These are phyloP conservation scores for Protonemura montana DNA, from an alignment of 2,888 invertebrate species.

Conservation along the genomic window DNA sequence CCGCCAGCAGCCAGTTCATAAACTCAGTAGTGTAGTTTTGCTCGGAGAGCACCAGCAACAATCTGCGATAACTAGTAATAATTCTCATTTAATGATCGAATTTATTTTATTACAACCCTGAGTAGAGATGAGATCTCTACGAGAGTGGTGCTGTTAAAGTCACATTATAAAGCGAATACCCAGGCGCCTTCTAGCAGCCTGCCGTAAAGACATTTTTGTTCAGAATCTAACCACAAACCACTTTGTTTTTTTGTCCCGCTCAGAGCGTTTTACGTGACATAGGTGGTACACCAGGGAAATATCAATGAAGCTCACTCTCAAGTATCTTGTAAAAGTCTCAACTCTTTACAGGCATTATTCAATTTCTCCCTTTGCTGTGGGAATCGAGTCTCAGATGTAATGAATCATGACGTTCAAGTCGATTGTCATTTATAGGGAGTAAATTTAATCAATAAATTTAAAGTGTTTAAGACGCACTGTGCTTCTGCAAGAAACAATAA, in stretches of 20 bases:
- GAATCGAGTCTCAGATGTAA: constrained; percentile 1
- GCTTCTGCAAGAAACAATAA: too few relatives aligned
- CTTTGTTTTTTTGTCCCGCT: neutral
- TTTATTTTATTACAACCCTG: constrained; percentile 5
- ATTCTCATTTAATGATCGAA: neutral
- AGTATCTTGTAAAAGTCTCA: neutral
- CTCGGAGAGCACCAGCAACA: neutral
- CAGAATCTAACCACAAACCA: neutral
- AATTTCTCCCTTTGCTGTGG: neutral
- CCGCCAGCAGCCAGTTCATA: neutral
- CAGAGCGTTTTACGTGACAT: neutral
- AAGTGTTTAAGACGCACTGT: neutral
- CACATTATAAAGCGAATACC: neutral
- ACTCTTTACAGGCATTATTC: neutral
- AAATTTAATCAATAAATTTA: neutral
- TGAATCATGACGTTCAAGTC: neutral
- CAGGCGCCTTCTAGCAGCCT: neutral
- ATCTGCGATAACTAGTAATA: neutral
- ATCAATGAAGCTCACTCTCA: neutral
- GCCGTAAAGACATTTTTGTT: neutral
- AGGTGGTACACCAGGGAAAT: neutral
- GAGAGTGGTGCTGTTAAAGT: neutral
- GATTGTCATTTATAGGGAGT: neutral
- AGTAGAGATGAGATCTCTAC: neutral
- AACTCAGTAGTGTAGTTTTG: neutral